A percentile compares a stretch with the other conserved stretches of the same genome.
Evolutionary conservation across 2,797 vertebrate genomes (phyloP).

Genomic region (Artibeus jamaicensis): DNA sequence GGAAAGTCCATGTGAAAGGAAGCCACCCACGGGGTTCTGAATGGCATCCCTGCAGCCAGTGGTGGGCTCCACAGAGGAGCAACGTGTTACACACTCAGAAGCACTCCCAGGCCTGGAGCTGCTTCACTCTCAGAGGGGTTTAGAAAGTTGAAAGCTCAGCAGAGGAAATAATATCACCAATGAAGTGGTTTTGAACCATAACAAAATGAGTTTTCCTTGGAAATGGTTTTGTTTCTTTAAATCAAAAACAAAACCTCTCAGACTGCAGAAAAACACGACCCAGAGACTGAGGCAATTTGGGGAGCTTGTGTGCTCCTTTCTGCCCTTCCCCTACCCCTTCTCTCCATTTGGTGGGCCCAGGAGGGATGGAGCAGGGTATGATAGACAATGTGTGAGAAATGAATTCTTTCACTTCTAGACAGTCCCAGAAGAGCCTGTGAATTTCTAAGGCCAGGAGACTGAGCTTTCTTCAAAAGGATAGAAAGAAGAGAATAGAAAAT

Average conservation of each 20-base stretch:
- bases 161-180: slow-evolving; percentile 65
- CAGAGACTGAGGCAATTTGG: slow-evolving; percentile 26
- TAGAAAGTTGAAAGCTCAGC: slow-evolving; percentile 48
- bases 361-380: not conserved
- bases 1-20: slow-evolving; percentile 7
- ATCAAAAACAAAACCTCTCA: slow-evolving; percentile 65
- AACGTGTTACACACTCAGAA: not conserved
- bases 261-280: slow-evolving; percentile 32
- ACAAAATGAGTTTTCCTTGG: slow-evolving; percentile 71
- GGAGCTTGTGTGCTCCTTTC: not conserved
- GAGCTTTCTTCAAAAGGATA: not conserved
- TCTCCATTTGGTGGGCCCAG: not conserved
- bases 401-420: not conserved
- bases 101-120: not conserved
- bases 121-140: not conserved
- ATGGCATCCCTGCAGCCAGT: not conserved
- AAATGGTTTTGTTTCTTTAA: slow-evolving; percentile 68
- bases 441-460: not conserved
- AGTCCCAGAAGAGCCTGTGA: not conserved
- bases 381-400: not conserved
- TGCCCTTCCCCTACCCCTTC: not conserved
- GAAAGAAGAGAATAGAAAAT: not conserved
- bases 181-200: slow-evolving; percentile 65
- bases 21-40: not conserved
- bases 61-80: not conserved